Evolutionary conservation across 2,113 vertebrate species (phyloP).

Genomic region (Gymnocephalus cernua): DNA sequence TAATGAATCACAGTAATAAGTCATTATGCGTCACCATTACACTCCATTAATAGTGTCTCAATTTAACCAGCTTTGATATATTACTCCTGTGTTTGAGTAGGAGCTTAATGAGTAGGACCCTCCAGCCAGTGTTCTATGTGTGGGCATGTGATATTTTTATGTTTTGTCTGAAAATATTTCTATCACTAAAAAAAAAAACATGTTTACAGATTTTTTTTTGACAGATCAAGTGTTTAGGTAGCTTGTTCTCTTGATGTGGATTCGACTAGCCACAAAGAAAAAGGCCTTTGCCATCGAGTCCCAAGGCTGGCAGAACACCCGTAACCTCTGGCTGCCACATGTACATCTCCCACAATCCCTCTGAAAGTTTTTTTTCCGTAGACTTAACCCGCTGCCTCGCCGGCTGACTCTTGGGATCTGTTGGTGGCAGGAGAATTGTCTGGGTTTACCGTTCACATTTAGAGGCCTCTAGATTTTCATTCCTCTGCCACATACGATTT

Average conservation of each 20-base stretch:
- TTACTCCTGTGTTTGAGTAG: slow-evolving; percentile 23
- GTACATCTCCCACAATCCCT: slow-evolving; percentile 61
- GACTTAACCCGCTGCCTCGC: slow-evolving; percentile 17
- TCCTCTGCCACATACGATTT: slow-evolving; percentile 4
- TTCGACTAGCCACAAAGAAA: slow-evolving; percentile 56
- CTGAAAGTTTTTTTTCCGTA: slow-evolving; percentile 55
- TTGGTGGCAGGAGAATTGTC: slow-evolving; percentile 15
- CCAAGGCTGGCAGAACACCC: slow-evolving; percentile 61
- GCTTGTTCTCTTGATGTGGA: slow-evolving; percentile 65
- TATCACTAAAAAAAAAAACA: slow-evolving; percentile 11
- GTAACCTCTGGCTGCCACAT: slow-evolving; percentile 74
- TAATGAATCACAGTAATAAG: slow-evolving; percentile 19
- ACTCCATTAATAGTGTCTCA: background rate
- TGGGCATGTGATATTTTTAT: slow-evolving; percentile 52
- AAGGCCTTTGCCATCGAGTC: slow-evolving; percentile 31
- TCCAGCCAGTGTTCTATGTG: slow-evolving; percentile 17
- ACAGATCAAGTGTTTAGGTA: slow-evolving; percentile 53
- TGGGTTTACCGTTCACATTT: slow-evolving; percentile 14
- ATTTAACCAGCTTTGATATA: background rate
- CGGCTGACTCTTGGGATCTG: slow-evolving; percentile 28
- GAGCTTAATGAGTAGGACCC: slow-evolving; percentile 16
- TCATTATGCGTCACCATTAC: background rate
- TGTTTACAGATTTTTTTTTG: slow-evolving; percentile 42
- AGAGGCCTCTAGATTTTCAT: slow-evolving; percentile 6
- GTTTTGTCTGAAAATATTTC: slow-evolving; percentile 46